These are phyloP conservation scores for Hipposideros armiger DNA, from an alignment of 2,113 vertebrate genomes.

Conservation along the genomic window DNA sequence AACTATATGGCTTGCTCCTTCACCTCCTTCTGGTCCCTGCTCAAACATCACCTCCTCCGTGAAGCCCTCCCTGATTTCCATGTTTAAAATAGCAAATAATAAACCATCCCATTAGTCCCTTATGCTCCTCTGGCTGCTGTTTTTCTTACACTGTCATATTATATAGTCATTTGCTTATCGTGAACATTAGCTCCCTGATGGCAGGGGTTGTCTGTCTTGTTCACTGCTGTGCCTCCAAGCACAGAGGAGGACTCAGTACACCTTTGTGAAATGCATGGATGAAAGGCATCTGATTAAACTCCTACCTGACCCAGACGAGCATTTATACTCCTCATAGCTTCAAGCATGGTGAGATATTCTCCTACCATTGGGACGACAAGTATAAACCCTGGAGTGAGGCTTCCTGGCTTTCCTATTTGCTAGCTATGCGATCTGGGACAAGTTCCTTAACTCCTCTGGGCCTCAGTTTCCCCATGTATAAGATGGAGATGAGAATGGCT, in stretches of 20 bases:
- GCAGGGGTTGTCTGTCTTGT: not conserved
- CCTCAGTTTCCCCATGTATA: not conserved
- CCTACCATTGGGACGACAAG: not conserved
- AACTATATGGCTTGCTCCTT: not conserved
- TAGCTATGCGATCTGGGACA: not conserved
- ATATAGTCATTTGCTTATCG: not conserved
- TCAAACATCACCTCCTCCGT: not conserved
- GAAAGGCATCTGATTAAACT: not conserved
- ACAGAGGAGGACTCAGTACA: not conserved
- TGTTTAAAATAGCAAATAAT: not conserved
- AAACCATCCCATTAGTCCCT: not conserved
- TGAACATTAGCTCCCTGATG: not conserved
- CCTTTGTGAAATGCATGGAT: not conserved
- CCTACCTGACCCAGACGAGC: not conserved
- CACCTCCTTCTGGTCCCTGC: not conserved
- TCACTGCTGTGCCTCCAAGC: not conserved
- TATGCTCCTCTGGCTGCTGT: not conserved
- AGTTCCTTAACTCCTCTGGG: not conserved
- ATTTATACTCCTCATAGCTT: not conserved
- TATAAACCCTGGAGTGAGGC: not conserved
- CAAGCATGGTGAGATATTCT: not conserved
- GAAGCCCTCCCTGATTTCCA: not conserved
- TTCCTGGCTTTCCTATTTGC: not conserved
- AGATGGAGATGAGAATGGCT: not conserved
- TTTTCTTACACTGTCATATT: not conserved